phyloP scores from a whole-genome alignment of 2,797 vertebrate species.

The Ctenosaura bakeri region DNA sequence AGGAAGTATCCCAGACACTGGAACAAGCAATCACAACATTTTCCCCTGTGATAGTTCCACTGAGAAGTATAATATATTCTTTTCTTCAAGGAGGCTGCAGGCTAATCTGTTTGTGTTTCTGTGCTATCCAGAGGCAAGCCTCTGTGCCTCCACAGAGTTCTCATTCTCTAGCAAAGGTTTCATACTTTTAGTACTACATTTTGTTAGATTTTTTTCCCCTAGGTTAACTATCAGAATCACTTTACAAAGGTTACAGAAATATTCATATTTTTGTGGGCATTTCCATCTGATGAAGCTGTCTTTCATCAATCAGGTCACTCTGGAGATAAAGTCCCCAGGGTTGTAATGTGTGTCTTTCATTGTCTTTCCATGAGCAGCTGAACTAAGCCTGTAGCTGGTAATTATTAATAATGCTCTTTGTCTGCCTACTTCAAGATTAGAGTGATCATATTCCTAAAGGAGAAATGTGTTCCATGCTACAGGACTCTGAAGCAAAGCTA shows the following conservation, averaged over 20 bases:
- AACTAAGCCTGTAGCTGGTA: slow-evolving; percentile 26
- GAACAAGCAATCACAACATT: slow-evolving; percentile 53
- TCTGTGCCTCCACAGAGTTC: neutral
- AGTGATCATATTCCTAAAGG: slow-evolving; percentile 21
- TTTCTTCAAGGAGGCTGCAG: slow-evolving; percentile 36
- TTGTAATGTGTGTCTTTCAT: slow-evolving; percentile 20
- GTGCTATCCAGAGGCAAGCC: slow-evolving; percentile 1
- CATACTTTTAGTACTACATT: slow-evolving; percentile 23
- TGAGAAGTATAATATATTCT: slow-evolving; percentile 27
- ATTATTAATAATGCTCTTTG: slow-evolving; percentile 19
- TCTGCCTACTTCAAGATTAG: slow-evolving; percentile 23
- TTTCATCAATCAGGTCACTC: slow-evolving; percentile 26
- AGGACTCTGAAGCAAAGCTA: neutral
- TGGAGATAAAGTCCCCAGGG: slow-evolving; percentile 24
- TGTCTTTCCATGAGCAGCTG: slow-evolving; percentile 18
- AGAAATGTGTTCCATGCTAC: neutral
- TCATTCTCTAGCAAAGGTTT: slow-evolving; percentile 32
- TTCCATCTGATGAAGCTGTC: slow-evolving; percentile 13
- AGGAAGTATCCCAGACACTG: neutral
- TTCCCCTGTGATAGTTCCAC: slow-evolving; percentile 14
- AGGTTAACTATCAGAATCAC: slow-evolving; percentile 10
- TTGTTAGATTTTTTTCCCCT: slow-evolving; percentile 18
- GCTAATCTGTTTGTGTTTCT: slow-evolving; percentile 21
- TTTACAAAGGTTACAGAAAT: slow-evolving; percentile 34
- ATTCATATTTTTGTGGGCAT: neutral